Percentiles rank a stretch among this genome's conserved stretches.
Evolutionary conservation across 2,888 invertebrate species (phyloP).

Genomic region (Antheraea assamensis): DNA sequence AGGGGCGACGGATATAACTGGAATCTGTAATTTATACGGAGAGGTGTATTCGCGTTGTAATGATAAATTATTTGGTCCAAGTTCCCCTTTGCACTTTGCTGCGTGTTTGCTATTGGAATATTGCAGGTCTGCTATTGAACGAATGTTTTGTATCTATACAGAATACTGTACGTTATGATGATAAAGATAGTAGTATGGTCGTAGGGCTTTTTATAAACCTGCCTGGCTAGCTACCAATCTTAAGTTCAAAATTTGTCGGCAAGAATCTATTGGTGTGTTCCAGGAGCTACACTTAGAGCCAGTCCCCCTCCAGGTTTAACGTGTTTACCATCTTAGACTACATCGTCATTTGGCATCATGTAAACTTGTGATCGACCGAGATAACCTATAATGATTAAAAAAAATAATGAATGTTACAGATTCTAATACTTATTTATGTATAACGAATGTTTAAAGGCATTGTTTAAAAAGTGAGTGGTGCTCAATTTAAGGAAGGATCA

Average conservation of each 20-base stretch:
- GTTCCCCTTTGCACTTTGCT: background rate
- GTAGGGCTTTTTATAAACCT: too few species aligned
- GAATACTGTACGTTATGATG: too few species aligned
- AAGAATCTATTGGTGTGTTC: too few species aligned
- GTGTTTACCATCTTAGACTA: too few species aligned
- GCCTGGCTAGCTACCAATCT: too few species aligned
- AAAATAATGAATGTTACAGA: background rate
- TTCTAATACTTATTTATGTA: background rate
- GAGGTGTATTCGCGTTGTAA: background rate
- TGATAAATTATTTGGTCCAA: background rate
- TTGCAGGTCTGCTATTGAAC: background rate
- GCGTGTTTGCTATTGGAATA: background rate
- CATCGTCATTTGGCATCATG: too few species aligned
- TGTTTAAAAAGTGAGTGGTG: background rate
- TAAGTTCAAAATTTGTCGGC: too few species aligned
- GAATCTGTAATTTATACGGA: constrained; percentile 7
- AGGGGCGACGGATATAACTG: background rate
- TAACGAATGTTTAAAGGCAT: background rate
- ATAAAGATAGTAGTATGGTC: too few species aligned
- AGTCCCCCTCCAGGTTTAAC: too few species aligned
- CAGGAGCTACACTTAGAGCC: too few species aligned
- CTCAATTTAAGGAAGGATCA: background rate
- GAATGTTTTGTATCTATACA: background rate
- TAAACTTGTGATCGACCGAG: too few species aligned
- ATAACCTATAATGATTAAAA: too few species aligned